These are phyloP conservation scores for Drosophila barbarae DNA, from an alignment of 2,888 invertebrate species.

Conservation along the genomic window DNA sequence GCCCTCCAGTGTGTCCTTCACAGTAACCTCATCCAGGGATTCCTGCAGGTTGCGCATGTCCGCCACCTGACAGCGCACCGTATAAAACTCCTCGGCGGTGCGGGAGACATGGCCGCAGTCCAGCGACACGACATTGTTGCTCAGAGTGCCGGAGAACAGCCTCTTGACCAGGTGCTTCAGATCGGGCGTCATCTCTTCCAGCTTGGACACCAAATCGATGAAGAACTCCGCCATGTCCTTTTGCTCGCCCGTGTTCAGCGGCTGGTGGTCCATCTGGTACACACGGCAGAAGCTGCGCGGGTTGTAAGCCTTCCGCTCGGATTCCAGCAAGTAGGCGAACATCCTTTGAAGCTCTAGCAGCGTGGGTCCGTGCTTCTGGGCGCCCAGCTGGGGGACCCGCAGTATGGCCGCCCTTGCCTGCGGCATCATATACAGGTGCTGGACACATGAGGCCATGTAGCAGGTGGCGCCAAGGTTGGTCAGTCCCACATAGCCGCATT, in stretches of 20 bases:
- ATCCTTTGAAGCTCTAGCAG: conserved; percentile 93
- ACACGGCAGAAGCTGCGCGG: conserved; percentile 97
- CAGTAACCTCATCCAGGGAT: conserved; percentile 97
- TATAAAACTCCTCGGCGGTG: conserved; percentile 97
- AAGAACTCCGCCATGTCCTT: conserved; percentile 99
- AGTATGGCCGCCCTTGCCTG: conserved; percentile 92
- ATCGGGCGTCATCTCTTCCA: conserved; percentile 97
- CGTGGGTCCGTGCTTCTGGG: conserved; percentile 90
- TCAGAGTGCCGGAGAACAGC: conserved; percentile 94
- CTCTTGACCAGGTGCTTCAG: conserved; percentile 93
- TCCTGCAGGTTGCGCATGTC: conserved; percentile 98
- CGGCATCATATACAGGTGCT: conserved; percentile 98
- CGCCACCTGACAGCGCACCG: conserved; percentile 96
- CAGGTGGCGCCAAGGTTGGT: conserved; percentile 98
- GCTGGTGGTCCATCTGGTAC: conserved; percentile 98
- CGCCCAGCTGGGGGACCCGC: conserved; percentile 86
- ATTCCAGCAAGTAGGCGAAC: conserved; percentile 96
- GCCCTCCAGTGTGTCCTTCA: conserved; percentile 97
- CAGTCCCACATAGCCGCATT: conserved; percentile 96
- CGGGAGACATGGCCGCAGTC: conserved; percentile 97
- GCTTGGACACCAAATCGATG: conserved; percentile 95
- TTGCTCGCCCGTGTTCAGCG: conserved; percentile 96
- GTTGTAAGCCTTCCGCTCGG: conserved; percentile 96
- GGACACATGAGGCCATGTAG: conserved; percentile 98
- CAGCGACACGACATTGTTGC: conserved; percentile 96